Evolutionary conservation across 2,113 vertebrate genomes (phyloP).

Genomic region (Tichodroma muraria): DNA sequence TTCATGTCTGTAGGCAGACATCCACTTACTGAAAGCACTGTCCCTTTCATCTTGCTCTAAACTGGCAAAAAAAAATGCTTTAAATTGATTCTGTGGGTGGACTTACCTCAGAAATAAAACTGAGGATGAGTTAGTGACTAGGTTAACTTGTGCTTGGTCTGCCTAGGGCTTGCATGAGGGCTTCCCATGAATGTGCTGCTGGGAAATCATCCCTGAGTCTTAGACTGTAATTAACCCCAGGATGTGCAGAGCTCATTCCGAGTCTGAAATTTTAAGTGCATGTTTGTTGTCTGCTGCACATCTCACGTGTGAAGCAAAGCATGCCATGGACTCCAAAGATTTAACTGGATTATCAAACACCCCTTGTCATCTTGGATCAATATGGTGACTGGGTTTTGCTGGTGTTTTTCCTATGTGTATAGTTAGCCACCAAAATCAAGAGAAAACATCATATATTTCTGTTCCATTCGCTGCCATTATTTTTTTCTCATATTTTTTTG

Average conservation of each 20-base stretch:
- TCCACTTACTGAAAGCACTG: neutral
- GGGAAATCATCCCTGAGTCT: neutral
- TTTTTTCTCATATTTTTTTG: slow-evolving; percentile 4
- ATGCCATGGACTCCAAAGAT: neutral
- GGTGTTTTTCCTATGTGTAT: slow-evolving; percentile 44
- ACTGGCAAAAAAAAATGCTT: rapidly evolving
- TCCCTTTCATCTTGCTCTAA: neutral
- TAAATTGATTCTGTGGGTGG: neutral
- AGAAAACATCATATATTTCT: slow-evolving; percentile 36
- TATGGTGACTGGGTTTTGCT: neutral
- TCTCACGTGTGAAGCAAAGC: neutral
- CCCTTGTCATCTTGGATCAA: neutral
- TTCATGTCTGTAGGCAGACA: neutral
- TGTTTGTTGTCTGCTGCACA: neutral
- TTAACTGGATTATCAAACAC: neutral
- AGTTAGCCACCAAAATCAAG: neutral
- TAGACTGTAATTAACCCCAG: neutral
- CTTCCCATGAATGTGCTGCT: neutral
- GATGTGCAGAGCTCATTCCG: neutral
- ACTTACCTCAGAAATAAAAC: neutral
- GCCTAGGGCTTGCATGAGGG: neutral
- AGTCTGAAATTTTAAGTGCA: neutral
- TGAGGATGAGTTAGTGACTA: neutral
- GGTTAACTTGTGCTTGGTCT: neutral
- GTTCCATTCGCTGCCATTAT: slow-evolving; percentile 38